Conservation (phyloP, 2,888 invertebrate genomes). For the Ceratothoa steindachneri region DNA sequence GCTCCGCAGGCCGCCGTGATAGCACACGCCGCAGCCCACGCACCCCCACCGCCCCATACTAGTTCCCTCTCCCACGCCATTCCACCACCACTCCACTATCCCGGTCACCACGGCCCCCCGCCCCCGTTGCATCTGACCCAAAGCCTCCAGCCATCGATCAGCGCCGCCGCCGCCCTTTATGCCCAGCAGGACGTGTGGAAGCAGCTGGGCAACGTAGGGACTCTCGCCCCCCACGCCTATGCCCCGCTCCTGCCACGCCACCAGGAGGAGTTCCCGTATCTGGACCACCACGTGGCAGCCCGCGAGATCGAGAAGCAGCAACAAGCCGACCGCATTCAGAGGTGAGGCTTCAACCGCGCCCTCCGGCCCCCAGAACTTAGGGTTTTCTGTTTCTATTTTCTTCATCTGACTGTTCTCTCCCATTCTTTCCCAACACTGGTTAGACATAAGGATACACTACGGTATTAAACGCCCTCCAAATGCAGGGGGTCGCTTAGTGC, state of each 20-base stretch:
- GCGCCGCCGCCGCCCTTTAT: conserved; percentile 22
- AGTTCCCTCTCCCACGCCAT: conserved; percentile 46
- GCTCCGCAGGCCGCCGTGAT: conserved; percentile 58
- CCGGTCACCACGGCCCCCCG: conserved; percentile 30
- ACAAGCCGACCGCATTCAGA: neutral
- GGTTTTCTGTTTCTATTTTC: no score
- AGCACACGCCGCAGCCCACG: conserved; percentile 48
- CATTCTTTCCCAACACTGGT: no score
- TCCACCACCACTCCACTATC: conserved; percentile 49
- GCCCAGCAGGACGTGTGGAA: conserved; percentile 36
- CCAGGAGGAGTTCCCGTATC: conserved; percentile 57
- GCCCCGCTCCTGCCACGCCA: conserved; percentile 30
- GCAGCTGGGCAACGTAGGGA: conserved; percentile 25
- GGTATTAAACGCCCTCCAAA: no score
- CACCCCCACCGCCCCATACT: conserved; percentile 50
- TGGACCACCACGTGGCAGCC: conserved; percentile 56
- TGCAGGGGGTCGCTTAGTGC: no score
- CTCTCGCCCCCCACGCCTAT: conserved; percentile 23
- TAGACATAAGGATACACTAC: no score
- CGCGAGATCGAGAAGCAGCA: conserved; percentile 58
- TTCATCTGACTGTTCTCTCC: no score
- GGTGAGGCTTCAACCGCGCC: neutral
- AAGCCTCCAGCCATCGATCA: conserved; percentile 28
- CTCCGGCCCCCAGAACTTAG: no score
- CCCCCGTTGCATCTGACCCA: conserved; percentile 28